Conservation (phyloP, 2,113 vertebrate genomes). For the Neogale vison region DNA sequence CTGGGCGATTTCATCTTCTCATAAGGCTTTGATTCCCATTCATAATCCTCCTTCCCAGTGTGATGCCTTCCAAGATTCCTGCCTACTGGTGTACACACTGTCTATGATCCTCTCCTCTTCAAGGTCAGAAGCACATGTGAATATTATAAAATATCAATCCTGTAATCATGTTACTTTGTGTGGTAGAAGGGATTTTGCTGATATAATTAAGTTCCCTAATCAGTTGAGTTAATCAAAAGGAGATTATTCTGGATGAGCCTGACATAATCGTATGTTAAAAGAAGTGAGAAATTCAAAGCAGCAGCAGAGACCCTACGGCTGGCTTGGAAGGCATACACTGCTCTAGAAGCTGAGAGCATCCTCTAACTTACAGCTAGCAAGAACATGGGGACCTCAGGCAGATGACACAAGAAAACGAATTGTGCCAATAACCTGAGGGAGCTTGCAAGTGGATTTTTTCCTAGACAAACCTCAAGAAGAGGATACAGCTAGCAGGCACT, state of each 20-base stretch:
- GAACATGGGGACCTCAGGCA: not conserved
- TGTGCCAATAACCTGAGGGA: not conserved
- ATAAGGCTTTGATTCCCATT: not conserved
- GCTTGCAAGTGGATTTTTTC: not conserved
- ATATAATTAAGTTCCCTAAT: not conserved
- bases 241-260: not conserved
- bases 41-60: not conserved
- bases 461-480: not conserved
- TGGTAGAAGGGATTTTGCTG: not conserved
- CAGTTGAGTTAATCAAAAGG: not conserved
- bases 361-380: not conserved
- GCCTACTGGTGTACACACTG: rapidly evolving
- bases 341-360: not conserved
- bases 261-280: not conserved
- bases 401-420: not conserved
- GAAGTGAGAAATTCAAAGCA: not conserved
- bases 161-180: not conserved
- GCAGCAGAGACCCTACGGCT: not conserved
- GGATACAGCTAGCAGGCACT: not conserved
- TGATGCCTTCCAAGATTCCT: not conserved
- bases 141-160: not conserved
- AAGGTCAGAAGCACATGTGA: not conserved
- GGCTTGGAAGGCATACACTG: not conserved
- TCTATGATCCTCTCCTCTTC: not conserved
- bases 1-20: not conserved